Percentiles rank a stretch among this genome's conserved stretches.
phyloP scores from a whole-genome alignment of 2,888 invertebrate genomes.

The Tiliacea aurago region DNA sequence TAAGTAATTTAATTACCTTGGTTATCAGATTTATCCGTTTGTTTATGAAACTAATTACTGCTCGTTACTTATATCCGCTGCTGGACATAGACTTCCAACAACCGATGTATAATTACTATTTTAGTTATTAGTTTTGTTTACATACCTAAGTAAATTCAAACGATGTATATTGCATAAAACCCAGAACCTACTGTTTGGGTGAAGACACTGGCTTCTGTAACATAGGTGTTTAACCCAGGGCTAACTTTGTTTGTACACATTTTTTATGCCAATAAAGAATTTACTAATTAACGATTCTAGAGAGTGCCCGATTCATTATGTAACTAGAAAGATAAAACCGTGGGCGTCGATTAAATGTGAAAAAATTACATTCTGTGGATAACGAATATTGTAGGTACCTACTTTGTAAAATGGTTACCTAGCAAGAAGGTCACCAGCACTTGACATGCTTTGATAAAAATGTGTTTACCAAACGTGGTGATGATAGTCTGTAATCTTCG shows the following conservation, averaged over 20 bases:
- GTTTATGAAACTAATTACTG: slow-evolving; percentile 32
- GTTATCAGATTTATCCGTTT: slow-evolving; percentile 25
- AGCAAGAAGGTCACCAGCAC: background rate
- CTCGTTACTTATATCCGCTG: slow-evolving; percentile 18
- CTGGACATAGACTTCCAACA: background rate
- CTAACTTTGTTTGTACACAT: too few species aligned
- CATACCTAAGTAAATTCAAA: too few species aligned
- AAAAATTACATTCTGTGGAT: background rate
- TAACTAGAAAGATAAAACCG: slow-evolving; percentile 7
- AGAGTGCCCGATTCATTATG: background rate
- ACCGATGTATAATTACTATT: background rate
- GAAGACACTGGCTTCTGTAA: too few species aligned
- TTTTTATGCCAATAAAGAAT: too few species aligned
- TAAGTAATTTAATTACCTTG: slow-evolving; percentile 17
- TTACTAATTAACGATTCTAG: background rate
- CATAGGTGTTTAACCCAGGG: too few species aligned
- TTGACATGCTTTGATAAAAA: slow-evolving; percentile 7
- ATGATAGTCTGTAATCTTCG: background rate
- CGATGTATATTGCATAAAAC: too few species aligned
- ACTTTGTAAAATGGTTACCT: background rate
- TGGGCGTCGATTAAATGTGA: background rate
- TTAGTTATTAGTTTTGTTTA: too few species aligned
- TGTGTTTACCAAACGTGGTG: background rate
- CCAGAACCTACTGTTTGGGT: too few species aligned
- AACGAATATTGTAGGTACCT: background rate